Conservation (phyloP, 35 echinoderm and acorn worm genomes). For the Strongylocentrotus purpuratus region DNA sequence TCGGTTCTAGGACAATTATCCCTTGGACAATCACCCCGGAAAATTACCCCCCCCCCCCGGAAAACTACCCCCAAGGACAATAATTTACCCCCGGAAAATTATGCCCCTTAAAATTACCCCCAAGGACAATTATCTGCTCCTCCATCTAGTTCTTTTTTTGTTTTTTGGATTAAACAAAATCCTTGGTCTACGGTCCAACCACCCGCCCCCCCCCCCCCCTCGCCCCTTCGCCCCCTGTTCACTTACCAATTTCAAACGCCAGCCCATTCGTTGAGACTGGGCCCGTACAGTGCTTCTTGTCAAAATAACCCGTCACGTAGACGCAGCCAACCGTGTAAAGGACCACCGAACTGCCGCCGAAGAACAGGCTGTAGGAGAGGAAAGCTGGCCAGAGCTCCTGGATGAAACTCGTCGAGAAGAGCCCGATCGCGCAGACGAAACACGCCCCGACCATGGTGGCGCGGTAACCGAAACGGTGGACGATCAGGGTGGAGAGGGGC, state of each 20-base stretch:
- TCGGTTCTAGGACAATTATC: too few species aligned
- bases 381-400: background rate
- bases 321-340: conserved; percentile 8
- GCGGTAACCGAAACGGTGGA: background rate
- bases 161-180: too few species aligned
- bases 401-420: conserved; percentile 28
- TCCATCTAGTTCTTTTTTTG: too few species aligned
- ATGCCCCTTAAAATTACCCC: too few species aligned
- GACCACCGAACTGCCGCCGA: conserved; percentile 7
- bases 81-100: too few species aligned
- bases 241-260: conserved; percentile 22
- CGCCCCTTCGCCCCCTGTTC: too few species aligned
- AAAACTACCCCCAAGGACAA: too few species aligned
- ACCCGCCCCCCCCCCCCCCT: too few species aligned
- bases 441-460: background rate
- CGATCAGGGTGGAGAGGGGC: conserved; percentile 17
- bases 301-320: conserved; percentile 30
- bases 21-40: too few species aligned
- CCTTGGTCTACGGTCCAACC: too few species aligned
- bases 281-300: conserved; percentile 5
- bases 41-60: too few species aligned
- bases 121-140: too few species aligned
- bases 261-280: background rate
- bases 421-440: background rate
- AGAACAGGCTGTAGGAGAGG: background rate